Conservation (phyloP, 1,140 invertebrate species). For the Drosophila arizonae region DNA sequence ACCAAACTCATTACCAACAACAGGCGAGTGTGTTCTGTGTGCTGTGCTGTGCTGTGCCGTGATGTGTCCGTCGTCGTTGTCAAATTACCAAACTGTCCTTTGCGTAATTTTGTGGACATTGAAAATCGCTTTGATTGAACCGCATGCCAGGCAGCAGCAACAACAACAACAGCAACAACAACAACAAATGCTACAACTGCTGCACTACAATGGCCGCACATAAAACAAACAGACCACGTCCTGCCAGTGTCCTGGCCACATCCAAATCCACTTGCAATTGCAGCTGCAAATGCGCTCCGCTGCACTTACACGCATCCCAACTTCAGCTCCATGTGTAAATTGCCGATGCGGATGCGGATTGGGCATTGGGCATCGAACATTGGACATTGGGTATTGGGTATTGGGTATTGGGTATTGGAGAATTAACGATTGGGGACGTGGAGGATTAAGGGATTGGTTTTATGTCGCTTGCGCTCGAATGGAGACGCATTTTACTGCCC, state of each 20-base stretch:
- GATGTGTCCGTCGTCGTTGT: conserved; percentile 52
- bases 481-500: conserved; percentile 76
- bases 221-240: conserved; percentile 71
- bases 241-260: conserved; percentile 42
- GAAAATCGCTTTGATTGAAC: conserved; percentile 81
- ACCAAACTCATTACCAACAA: conserved; percentile 80
- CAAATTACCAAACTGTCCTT: conserved; percentile 81
- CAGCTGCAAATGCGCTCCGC: conserved; percentile 74
- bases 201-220: conserved; percentile 74
- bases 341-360: conserved; percentile 28
- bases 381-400: conserved; percentile 3
- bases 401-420: conserved; percentile 39
- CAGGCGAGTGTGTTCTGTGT: conserved; percentile 50
- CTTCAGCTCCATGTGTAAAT: conserved; percentile 35
- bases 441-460: conserved; percentile 69
- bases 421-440: conserved; percentile 48
- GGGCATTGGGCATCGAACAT: conserved; percentile 9
- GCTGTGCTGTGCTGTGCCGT: not conserved
- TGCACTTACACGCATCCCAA: conserved; percentile 70
- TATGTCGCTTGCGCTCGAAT: conserved; percentile 79
- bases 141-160: conserved; percentile 61
- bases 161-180: conserved; percentile 15
- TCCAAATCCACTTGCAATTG: conserved; percentile 75
- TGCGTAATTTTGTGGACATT: conserved; percentile 81
- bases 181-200: conserved; percentile 11